Conservation (phyloP, 35 echinoderm and acorn worm genomes). For the Ptychodera flava region DNA sequence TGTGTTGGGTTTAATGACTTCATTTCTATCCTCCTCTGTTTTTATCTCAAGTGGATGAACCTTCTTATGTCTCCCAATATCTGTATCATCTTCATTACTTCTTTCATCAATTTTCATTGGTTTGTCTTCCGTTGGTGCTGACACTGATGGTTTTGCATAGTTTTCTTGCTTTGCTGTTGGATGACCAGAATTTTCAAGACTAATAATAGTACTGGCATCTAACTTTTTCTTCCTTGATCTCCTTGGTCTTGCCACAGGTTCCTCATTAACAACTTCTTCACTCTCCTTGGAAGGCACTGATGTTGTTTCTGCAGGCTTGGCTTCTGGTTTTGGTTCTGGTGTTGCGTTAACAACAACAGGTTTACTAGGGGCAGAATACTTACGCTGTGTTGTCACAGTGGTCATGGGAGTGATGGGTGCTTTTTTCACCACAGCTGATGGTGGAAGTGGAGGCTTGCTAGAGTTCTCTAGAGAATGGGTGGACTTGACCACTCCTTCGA, state of each 20-base stretch:
- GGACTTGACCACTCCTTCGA: no score
- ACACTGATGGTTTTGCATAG: no score
- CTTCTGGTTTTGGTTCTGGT: not conserved
- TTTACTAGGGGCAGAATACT: not conserved
- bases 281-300: not conserved
- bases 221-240: constrained; percentile 23
- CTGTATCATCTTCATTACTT: not conserved
- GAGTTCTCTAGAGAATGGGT: not conserved
- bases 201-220: constrained; percentile 7
- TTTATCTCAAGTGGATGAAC: not conserved
- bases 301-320: not conserved
- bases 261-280: not conserved
- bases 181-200: not conserved
- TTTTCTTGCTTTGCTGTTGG: not conserved
- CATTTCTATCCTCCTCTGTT: not conserved
- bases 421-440: not conserved
- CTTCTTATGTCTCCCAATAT: not conserved
- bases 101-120: not conserved
- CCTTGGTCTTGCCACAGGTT: not conserved
- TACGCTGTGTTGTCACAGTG: not conserved
- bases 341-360: not conserved
- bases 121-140: not conserved
- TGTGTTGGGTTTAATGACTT: not conserved
- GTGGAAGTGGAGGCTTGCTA: not conserved
- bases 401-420: not conserved